Evolutionary conservation across 2,797 vertebrate genomes (phyloP).

Genomic region (Hippoglossus hippoglossus): DNA sequence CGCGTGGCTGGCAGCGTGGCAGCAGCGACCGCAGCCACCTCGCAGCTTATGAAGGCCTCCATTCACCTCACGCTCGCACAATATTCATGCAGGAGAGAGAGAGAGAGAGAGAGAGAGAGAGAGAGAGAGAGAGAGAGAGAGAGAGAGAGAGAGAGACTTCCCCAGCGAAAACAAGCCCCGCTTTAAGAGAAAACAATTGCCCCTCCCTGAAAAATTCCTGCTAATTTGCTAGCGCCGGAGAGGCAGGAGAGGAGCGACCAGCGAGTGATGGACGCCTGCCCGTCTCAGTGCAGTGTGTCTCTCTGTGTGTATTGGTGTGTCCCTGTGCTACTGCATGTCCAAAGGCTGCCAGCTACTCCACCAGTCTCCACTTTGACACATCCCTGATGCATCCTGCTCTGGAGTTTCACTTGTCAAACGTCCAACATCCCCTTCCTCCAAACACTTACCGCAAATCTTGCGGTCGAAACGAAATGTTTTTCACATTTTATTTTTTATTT

Average conservation of each 20-base stretch:
- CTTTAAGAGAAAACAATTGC: conserved; percentile 83
- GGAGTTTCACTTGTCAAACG: conserved; percentile 56
- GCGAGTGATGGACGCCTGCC: conserved; percentile 69
- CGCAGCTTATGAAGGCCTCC: conserved; percentile 74
- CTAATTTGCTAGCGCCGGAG: conserved; percentile 63
- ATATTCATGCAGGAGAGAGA: conserved; percentile 56
- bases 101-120: conserved; percentile 36
- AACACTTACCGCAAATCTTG: conserved; percentile 39
- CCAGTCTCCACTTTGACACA: conserved; percentile 66
- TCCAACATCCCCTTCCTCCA: conserved; percentile 67
- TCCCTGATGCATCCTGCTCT: conserved; percentile 75
- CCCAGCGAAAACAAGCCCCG: conserved; percentile 48
- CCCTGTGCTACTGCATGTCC: conserved; percentile 33
- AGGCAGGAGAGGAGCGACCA: conserved; percentile 55
- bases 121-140: conserved; percentile 6
- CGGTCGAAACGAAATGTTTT: conserved; percentile 33
- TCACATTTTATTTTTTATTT: conserved; percentile 20
- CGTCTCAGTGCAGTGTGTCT: conserved; percentile 52
- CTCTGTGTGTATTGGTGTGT: not conserved
- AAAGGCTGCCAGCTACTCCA: conserved; percentile 65
- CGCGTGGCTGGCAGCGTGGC: conserved; percentile 74
- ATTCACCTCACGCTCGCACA: conserved; percentile 79
- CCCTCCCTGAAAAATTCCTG: conserved; percentile 73
- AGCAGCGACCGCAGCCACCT: conserved; percentile 69
- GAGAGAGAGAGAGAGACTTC: conserved; percentile 32